A percentile compares a stretch with the other conserved stretches of the same genome.
Evolutionary conservation across 1,140 invertebrate genomes (phyloP).

Genomic region (Bombyx mandarina): DNA sequence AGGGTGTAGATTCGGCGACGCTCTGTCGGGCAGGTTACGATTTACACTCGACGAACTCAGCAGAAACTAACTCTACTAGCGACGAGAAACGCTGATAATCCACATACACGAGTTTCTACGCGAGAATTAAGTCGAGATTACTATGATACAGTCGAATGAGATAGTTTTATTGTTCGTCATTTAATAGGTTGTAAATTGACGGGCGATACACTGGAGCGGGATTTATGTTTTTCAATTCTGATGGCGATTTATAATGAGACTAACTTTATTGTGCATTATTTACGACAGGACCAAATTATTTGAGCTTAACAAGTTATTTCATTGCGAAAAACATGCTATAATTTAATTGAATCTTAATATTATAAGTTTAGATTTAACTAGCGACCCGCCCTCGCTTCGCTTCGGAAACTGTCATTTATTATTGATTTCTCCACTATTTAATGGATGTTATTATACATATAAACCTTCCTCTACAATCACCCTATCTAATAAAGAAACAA

Average conservation of each 20-base stretch:
- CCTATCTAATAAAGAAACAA: too few relatives aligned
- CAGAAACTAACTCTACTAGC: conserved; percentile 48
- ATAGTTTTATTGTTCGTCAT: conserved; percentile 28
- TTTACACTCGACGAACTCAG: conserved; percentile 68
- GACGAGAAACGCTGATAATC: conserved; percentile 64
- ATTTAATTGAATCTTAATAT: too few relatives aligned
- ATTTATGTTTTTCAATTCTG: not conserved
- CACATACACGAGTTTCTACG: conserved; percentile 38
- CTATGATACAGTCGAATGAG: conserved; percentile 27
- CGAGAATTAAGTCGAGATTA: conserved; percentile 64
- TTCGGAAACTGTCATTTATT: too few relatives aligned
- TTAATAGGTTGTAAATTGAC: conserved; percentile 29
- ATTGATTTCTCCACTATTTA: too few relatives aligned
- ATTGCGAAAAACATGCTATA: too few relatives aligned
- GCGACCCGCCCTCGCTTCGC: too few relatives aligned
- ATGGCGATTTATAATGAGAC: not conserved
- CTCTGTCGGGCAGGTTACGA: conserved; percentile 66
- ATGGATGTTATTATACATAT: too few relatives aligned
- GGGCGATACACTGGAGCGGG: not conserved
- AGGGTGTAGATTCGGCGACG: conserved; percentile 45
- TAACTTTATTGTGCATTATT: not conserved
- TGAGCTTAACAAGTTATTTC: too few relatives aligned
- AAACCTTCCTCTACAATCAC: too few relatives aligned
- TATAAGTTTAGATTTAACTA: too few relatives aligned
- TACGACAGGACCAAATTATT: not conserved